A percentile compares a stretch with the other conserved stretches of the same genome.
phyloP scores from a whole-genome alignment of 2,888 invertebrate genomes.

The Drosophila ochracea region DNA sequence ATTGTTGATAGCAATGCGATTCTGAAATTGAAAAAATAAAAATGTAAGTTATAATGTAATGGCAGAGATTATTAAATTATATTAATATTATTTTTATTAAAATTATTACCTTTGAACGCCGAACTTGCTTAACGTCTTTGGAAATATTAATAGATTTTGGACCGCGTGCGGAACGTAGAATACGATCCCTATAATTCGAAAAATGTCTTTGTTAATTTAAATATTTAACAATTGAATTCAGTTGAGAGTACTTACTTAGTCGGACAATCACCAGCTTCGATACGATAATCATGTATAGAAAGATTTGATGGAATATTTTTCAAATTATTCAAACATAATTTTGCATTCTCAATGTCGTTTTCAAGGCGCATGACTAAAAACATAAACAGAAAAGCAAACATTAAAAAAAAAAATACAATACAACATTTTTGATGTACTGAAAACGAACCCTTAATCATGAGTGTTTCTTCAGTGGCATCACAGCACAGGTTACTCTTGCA shows the following conservation, averaged over 20 bases:
- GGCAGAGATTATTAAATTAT: not conserved
- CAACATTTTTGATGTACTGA: too few relatives aligned
- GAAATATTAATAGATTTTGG: slow-evolving; percentile 34
- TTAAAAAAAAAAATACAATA: not conserved
- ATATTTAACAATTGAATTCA: too few relatives aligned
- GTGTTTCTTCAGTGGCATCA: slow-evolving; percentile 78
- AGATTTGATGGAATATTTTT: slow-evolving; percentile 64
- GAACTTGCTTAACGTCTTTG: slow-evolving; percentile 40
- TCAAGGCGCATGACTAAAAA: slow-evolving; percentile 79
- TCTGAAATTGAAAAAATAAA: slow-evolving; percentile 18
- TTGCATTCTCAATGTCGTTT: slow-evolving; percentile 79
- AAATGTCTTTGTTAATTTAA: not conserved
- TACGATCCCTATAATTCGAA: slow-evolving; percentile 20
- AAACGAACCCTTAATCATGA: slow-evolving; percentile 78
- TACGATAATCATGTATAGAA: slow-evolving; percentile 52
- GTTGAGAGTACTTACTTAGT: slow-evolving; percentile 31
- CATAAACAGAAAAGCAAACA: not conserved
- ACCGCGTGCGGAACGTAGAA: slow-evolving; percentile 22
- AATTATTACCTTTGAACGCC: slow-evolving; percentile 32
- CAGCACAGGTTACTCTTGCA: slow-evolving; percentile 76
- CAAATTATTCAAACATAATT: slow-evolving; percentile 70
- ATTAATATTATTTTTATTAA: not conserved
- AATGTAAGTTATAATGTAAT: not conserved
- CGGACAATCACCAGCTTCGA: slow-evolving; percentile 45
- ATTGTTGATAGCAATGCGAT: slow-evolving; percentile 2